Evolutionary conservation across 92 coral and sea anemone species (phyloP).

Genomic region (Epizoanthus stellaris): DNA sequence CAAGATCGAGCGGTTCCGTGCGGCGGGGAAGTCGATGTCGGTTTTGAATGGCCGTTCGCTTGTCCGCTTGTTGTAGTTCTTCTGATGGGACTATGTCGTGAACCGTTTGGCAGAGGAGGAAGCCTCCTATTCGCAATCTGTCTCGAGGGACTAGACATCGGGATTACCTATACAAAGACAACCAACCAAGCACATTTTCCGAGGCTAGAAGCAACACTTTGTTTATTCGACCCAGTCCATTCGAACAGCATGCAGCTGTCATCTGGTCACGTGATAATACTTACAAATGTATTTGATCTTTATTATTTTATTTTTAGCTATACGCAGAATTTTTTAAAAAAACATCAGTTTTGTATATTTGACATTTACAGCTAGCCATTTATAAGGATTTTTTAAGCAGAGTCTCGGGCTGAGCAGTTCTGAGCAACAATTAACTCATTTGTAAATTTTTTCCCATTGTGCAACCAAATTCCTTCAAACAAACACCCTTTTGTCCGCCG

Average conservation of each 20-base stretch:
- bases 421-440: no score
- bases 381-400: no score
- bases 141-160: slow-evolving; percentile 98
- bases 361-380: no score
- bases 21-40: slow-evolving; percentile 52
- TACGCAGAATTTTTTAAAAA: no score
- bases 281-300: no score
- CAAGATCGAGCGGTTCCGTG: slow-evolving; percentile 55
- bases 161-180: not conserved
- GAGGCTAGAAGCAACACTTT: not conserved
- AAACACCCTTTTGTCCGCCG: no score
- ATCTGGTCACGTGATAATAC: slow-evolving; percentile 23
- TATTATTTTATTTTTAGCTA: no score
- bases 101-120: slow-evolving; percentile 90
- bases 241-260: slow-evolving; percentile 31
- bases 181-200: slow-evolving; percentile 2
- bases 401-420: no score
- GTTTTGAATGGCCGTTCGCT: slow-evolving; percentile 54
- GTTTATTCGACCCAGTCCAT: slow-evolving; percentile 34
- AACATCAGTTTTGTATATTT: no score
- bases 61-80: slow-evolving; percentile 46
- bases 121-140: slow-evolving; percentile 92
- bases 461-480: no score
- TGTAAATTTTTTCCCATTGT: no score
- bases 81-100: slow-evolving; percentile 71